Evolutionary conservation across 2,888 invertebrate genomes (phyloP), one percentile per base, ranked within the genome.

Genomic region (Archips crataeganus): DNA sequence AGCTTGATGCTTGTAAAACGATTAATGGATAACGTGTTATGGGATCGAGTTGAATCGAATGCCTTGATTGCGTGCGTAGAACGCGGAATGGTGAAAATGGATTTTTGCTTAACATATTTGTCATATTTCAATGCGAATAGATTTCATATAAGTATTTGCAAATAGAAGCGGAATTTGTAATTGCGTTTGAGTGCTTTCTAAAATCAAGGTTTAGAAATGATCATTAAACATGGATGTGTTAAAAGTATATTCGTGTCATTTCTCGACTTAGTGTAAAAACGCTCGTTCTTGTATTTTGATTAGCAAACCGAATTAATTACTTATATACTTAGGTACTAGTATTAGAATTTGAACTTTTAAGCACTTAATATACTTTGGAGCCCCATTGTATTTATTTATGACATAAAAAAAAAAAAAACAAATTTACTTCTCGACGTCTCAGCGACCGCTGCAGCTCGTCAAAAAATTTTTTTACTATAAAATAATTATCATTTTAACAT

Each of bases 81-180:
- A 79, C 79, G 83, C 81, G 81, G 81, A 82, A 80, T 79, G 76
- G 79, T 77, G 79, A 79, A 81, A 81, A 79, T 75, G 72, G 68
- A 75, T 77, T 76, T 39, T 75, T 47, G 75, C 75, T 54, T 59
- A 60, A 65, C 71, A 57, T 57, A 68, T 61, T 60, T 60, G 13
- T n/a, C 23, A 47, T 63, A 63, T 70, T 69, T 69, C 64, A 60
- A 59, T 64, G 51, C 45, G 65, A 63, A 70, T 65, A 61, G 59
- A 39, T 73, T 73, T 64, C 73, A 45, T 51, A 63, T 54, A 57
- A 73, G 60, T 74, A 70, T 70, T 74, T 69, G 69, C 65, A 47
- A 63, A 63, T 63, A 63, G 8, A 60, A 36, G 8, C 2, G 2
- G 13, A 36, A 36, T n/a, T n/a, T n/a, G 5, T 36, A 1, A 11